Evolutionary conservation across 2,797 vertebrate species (phyloP).

Genomic region (Decapterus maruadsi): DNA sequence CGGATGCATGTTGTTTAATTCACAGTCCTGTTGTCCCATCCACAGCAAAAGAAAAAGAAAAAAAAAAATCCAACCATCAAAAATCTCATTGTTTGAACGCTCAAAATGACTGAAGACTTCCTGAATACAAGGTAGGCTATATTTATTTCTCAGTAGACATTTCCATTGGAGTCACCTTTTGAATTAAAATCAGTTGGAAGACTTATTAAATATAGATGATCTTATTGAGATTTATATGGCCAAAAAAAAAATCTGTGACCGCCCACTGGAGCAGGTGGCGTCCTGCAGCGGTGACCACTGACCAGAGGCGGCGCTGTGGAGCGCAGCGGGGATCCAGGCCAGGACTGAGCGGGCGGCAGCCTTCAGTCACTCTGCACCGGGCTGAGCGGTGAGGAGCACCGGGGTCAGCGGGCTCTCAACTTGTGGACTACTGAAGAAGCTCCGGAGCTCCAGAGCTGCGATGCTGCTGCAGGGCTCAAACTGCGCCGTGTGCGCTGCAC

Average conservation of each 20-base stretch:
- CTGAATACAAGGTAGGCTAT: too few species aligned
- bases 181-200: background rate
- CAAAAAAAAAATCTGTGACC: background rate
- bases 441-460: conserved; percentile 27
- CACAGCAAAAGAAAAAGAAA: too few species aligned
- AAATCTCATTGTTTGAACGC: background rate
- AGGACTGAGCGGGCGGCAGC: background rate
- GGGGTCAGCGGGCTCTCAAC: conserved; percentile 28
- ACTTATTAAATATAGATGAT: background rate
- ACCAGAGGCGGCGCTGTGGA: conserved; percentile 46
- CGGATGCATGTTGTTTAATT: background rate
- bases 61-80: background rate
- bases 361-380: conserved; percentile 35
- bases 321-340: background rate
- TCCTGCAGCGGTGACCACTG: background rate
- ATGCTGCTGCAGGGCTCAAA: conserved; percentile 69
- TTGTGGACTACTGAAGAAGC: conserved; percentile 19
- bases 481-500: conserved; percentile 27
- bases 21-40: too few species aligned
- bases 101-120: background rate
- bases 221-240: too few species aligned
- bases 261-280: background rate
- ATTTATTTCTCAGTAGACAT: too few species aligned
- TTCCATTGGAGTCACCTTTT: background rate
- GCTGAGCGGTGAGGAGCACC: conserved; percentile 34